Evolutionary conservation across 2,113 vertebrate genomes (phyloP), one percentile per base, ranked within the genome.

Genomic region (Melanocharis versteri): DNA sequence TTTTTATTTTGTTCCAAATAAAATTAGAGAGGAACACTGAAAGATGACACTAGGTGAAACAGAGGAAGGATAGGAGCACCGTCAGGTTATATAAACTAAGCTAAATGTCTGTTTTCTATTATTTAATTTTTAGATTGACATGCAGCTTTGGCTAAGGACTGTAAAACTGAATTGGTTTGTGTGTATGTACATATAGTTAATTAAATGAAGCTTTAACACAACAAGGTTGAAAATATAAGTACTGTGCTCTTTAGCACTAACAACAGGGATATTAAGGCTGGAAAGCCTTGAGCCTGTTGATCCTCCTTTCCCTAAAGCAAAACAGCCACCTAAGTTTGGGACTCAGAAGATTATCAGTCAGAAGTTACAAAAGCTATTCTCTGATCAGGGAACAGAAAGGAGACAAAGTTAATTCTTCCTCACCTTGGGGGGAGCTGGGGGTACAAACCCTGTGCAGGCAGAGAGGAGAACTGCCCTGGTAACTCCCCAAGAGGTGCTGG

Each of bases 1-100:
- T 97, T 98, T 96, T 97, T 94, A 97, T 97, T 97, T 96, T 93
- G 90, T 96, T 97, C 96, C 95, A 97, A 96, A 96, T 96, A 95
- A 96, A 97, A 85, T 89, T 95, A 90, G 90, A 97, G 92, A 62
- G 88, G 71, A 94, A 86, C 73, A 90, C 76, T 84, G 89, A 97
- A 95, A 94, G 80, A 96, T 89, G 90, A 95, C 93, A 95, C 87
- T 58, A 70, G 90, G 90, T 95, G 75, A 95, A 96, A 87, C 51
- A 83, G 70, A 87, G 92, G 76, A 94, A 91, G 87, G 70, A 61
- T 73, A 81, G 89, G 90, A 94, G 82, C 90, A 85, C 78, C 82
- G 47, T 79, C 90, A 91, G 89, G 94, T 95, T 90, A 94, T 70
- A 70, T 81, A 87, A 81, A 95, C 76, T 89, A 57, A 87, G 83